Percentiles rank a stretch among this genome's conserved stretches.
phyloP scores from a whole-genome alignment of 2,113 vertebrate genomes.

The Rhynchomys soricoides region DNA sequence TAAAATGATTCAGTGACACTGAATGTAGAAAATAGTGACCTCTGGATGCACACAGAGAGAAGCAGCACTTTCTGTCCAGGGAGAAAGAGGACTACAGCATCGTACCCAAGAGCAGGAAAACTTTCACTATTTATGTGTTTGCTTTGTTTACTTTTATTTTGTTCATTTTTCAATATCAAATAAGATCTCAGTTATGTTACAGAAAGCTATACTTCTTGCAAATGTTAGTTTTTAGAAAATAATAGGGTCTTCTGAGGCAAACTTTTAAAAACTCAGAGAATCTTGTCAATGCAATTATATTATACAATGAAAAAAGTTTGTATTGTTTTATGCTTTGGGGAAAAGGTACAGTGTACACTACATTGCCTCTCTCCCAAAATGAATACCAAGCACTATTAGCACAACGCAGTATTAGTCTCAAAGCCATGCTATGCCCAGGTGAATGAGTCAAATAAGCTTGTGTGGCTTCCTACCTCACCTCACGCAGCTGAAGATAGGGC shows the following conservation, averaged over 20 bases:
- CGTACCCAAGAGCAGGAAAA: background rate
- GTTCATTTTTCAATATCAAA: background rate
- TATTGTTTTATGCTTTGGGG: slow-evolving; percentile 19
- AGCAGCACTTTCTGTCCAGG: background rate
- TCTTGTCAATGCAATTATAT: background rate
- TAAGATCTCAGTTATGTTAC: background rate
- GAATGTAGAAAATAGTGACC: background rate
- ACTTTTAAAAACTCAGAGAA: background rate
- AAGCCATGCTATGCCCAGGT: slow-evolving; percentile 31
- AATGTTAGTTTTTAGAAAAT: slow-evolving; percentile 5
- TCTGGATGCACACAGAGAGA: background rate
- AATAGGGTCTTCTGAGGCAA: background rate
- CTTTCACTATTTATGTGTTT: background rate
- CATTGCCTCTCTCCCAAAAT: slow-evolving; percentile 31
- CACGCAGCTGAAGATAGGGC: slow-evolving; percentile 50
- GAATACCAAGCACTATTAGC: slow-evolving; percentile 37
- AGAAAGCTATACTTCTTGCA: background rate
- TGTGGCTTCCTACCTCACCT: background rate
- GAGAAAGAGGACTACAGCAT: background rate
- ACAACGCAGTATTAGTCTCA: background rate
- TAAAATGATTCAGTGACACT: background rate
- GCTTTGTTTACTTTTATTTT: background rate
- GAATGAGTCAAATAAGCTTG: background rate
- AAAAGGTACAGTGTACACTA: slow-evolving; percentile 12
- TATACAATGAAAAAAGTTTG: slow-evolving; percentile 9